Base-by-base conservation (phyloP, 2,113 vertebrate species). In the Aleadryas rufinucha region DNA sequence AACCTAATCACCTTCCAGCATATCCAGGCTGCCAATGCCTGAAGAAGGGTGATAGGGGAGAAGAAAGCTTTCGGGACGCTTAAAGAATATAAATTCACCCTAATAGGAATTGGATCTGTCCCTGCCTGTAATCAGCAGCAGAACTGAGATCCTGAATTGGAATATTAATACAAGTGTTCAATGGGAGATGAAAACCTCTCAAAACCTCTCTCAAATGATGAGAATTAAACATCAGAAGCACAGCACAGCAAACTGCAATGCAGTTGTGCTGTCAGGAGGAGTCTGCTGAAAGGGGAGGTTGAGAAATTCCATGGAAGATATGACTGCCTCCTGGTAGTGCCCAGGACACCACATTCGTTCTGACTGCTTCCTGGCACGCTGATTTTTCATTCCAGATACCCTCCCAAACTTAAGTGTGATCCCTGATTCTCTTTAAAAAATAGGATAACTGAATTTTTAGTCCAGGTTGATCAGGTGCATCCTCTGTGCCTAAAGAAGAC, bases 1-100 rank as follows among this genome's bases (percentile, higher is more conserved):
- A 94, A 90, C 88, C 91, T 95, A 97, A 95, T 96, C 93, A 87
- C 74, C 89, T 95, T 91, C 71, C 75, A 72, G 70, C 87, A 80
- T 16, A 91, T 84, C 75, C 21, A 8, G 81, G 54, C 82, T 95
- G 93, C 90, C 90, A 83, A 75, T 47, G 77, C 66, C 94, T 94
- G 91, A 68, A 76, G 70, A 61, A 88, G 71, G 87, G 78, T 7
- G 60, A 93, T 39, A 76, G 71, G 81, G 70, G 83, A 93, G 64
- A 84, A 92, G 79, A 96, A 92, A 96, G 95, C 86, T 63, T 84
- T 78, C 2, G 64, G 76, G 83, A 68, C 63, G 87, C 75, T 63
- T 57, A 30, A 66, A 69, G 95, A 96, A 94, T 90, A 86, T 93
- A 84, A 97, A 96, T 88, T 80, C 65, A 30, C 30, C 17, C 45